Conservation (phyloP, 2,797 vertebrate genomes). For the Caiman crocodilus region DNA sequence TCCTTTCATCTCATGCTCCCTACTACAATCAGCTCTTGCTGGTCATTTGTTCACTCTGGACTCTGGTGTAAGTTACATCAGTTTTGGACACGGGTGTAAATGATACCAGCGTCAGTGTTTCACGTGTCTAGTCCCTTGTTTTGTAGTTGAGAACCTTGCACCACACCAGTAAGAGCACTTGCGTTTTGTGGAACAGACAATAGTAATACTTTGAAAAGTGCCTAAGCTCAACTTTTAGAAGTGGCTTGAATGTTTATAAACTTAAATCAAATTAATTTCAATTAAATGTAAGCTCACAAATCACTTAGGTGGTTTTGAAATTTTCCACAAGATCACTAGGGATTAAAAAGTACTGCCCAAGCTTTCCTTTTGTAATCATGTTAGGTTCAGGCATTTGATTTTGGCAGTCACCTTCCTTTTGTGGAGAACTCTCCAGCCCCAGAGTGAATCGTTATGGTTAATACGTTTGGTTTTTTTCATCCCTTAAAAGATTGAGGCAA, state of each 20-base stretch:
- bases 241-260: not conserved
- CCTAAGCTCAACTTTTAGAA: not conserved
- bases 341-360: conserved; percentile 70
- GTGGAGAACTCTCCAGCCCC: conserved; percentile 14
- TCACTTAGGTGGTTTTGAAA: conserved; percentile 33
- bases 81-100: too few relatives aligned
- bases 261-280: not conserved
- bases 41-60: too few relatives aligned
- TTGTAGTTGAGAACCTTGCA: not conserved
- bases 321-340: conserved; percentile 38
- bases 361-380: conserved; percentile 59
- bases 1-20: too few relatives aligned
- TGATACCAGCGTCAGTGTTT: too few relatives aligned
- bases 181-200: not conserved
- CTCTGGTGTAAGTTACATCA: too few relatives aligned
- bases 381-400: not conserved
- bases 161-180: not conserved
- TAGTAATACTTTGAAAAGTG: not conserved
- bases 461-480: conserved; percentile 8
- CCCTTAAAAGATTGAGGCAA: not conserved
- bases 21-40: too few relatives aligned
- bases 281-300: too few relatives aligned
- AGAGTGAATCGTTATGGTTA: not conserved
- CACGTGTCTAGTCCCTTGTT: too few relatives aligned
- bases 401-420: conserved; percentile 57